Base-by-base conservation (phyloP, 2,888 invertebrate genomes). In the Acronicta aceris region DNA sequence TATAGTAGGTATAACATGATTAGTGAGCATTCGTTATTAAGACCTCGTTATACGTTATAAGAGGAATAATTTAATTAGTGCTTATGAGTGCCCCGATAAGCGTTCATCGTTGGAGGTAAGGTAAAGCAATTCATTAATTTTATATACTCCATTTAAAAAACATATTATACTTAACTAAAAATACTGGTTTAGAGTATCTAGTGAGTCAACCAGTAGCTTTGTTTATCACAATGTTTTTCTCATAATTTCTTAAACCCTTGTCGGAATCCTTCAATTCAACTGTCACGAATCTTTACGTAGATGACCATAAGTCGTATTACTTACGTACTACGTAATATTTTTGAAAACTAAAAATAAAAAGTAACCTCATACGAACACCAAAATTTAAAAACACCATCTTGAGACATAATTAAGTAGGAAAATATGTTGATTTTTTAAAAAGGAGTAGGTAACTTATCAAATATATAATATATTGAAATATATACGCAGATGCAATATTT, bases 401-500 rank as follows among this genome's bases (percentile, higher is more conserved):
- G 7, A 58, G 61, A 30, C 47, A 59, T 12, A 61, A 69, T 62
- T 62, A 74, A 74, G 38, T 58, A 16, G n/a, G 17, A 49, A 60
- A 62, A 75, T 51, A 51, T 67, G 63, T 61, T 9, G 56, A 49
- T 57, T 61, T 66, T 60, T 33, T 16, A 59, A 61, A 36, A 25
- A 12, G 47, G 62, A 57, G 54, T 68, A 57, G 55, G 38, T 65
- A 36, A 53, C 21, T 33, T 52, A 41, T 52, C 47, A 53, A 57
- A 62, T 52, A 52, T 50, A 4, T 59, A 52, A 61, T 63, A 15
- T 64, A 52, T 76, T 64, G 25, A 65, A 38, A 73, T 73, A 62
- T 70, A 52, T 33, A 61, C 21, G 21, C 46, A 51, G 27, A 40
- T 60, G 51, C 52, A 59, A 33, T 73, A 76, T 76, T 77, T 68